Base-by-base conservation (phyloP, 2,888 invertebrate species). In the Hyalella azteca region DNA sequence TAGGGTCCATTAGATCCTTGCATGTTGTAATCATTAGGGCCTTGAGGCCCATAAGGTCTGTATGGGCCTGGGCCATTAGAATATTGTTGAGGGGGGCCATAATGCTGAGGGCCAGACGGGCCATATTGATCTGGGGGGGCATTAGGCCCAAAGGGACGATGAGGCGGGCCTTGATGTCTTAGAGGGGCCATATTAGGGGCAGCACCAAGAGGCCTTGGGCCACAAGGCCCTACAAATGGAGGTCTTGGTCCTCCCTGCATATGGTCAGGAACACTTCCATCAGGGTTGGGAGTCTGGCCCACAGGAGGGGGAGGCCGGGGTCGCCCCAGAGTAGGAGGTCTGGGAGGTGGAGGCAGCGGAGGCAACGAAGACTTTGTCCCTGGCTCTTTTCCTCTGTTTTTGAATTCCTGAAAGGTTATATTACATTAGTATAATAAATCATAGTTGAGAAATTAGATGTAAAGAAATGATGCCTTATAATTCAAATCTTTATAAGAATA, bases 11-110 rank as follows among this genome's bases (percentile, higher is more conserved):
- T 73, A 15, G 22, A 7, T 11, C 73, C 22, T 73, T 36, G 73
- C 40, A 73, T 40, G 39, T 54, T 54, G 54, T 26, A 54, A 29
- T 54, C 54, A 54, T 5, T 9, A 22, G 54, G 54, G 9, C 54
- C 9, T 1, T 54, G 54, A 4, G 73, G 32, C n/a, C 80, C 77
- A 22, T 81, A 78, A 7, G 77, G 26, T 45, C 80, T 50, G 15
- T 54, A 73, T 4, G 48, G 45, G 5, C 78, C 80, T 26, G 81
- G 82, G 15, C 80, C 80, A 41, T 79, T 80, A 29, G 81, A 80
- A 39, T 73, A 79, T 19, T 80, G 82, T 36, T 78, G 81, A 32
- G 48, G 39, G 13, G 73, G 66, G n/a, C 81, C 81, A 26, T 78
- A 78, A 36, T 75, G 81, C 54, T 39, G 36, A 29, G 73, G 77